Conservation (phyloP, 2,113 vertebrate species). For the Pheucticus melanocephalus region DNA sequence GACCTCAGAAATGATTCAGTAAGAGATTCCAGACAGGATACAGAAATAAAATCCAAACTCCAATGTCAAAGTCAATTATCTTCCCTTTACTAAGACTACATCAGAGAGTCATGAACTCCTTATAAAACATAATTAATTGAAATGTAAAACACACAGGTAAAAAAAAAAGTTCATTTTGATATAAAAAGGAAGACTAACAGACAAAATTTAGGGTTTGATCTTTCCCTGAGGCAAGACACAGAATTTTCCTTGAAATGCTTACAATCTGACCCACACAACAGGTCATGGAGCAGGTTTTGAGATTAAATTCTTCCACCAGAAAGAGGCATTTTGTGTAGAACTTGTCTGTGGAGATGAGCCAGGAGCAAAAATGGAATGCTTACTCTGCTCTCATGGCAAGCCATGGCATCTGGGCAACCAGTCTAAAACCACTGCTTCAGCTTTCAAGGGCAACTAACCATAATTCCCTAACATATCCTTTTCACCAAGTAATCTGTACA, state of each 20-base stretch:
- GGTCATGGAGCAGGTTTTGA: neutral
- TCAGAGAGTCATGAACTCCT: neutral
- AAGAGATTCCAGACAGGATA: neutral
- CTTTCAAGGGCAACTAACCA: neutral
- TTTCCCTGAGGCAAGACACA: neutral
- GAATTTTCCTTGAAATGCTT: neutral
- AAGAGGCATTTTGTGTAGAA: neutral
- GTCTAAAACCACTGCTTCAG: neutral
- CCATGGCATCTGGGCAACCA: neutral
- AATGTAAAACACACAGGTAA: neutral
- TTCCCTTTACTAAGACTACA: neutral
- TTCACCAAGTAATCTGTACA: neutral
- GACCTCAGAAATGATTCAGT: neutral
- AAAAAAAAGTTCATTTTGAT: neutral
- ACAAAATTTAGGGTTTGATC: neutral
- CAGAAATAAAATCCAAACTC: neutral
- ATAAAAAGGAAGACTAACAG: neutral
- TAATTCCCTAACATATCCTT: neutral
- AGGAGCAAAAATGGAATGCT: neutral
- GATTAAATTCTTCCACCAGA: neutral
- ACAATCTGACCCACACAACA: neutral
- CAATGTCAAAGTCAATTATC: neutral
- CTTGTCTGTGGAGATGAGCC: neutral
- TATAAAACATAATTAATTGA: neutral
- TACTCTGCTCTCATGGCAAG: neutral